Evolutionary conservation across 2,113 vertebrate species (phyloP).

Genomic region (Colossoma macropomum): DNA sequence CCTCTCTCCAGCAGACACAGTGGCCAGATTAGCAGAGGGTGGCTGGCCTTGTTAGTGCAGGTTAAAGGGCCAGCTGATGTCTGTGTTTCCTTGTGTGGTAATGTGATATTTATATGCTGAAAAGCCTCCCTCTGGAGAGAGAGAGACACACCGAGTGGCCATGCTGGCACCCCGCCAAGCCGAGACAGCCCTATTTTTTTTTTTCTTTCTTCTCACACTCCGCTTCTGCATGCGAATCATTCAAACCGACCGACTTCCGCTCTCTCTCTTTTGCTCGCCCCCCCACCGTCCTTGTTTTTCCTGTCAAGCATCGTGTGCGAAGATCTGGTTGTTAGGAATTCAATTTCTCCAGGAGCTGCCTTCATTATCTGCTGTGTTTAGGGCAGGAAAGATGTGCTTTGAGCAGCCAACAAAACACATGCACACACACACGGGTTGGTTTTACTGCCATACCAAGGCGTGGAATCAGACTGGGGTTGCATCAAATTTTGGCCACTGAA

Average conservation of each 20-base stretch:
- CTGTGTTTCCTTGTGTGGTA: slow-evolving; percentile 80
- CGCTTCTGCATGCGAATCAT: slow-evolving; percentile 8
- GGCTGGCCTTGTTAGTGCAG: slow-evolving; percentile 72
- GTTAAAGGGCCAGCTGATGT: slow-evolving; percentile 72
- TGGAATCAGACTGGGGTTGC: neutral
- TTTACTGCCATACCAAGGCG: neutral
- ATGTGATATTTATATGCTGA: slow-evolving; percentile 83
- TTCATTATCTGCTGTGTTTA: slow-evolving; percentile 56
- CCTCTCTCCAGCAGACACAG: slow-evolving; percentile 31
- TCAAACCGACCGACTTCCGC: slow-evolving; percentile 14
- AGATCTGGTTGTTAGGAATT: slow-evolving; percentile 58
- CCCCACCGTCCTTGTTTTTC: slow-evolving; percentile 63
- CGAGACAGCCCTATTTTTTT: slow-evolving; percentile 59
- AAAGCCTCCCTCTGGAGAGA: slow-evolving; percentile 72
- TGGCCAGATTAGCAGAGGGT: slow-evolving; percentile 67
- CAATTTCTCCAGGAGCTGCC: slow-evolving; percentile 58
- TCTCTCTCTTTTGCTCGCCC: slow-evolving; percentile 15
- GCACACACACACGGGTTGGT: neutral
- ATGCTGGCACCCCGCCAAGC: slow-evolving; percentile 74
- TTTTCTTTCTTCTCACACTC: slow-evolving; percentile 51
- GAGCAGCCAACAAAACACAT: slow-evolving; percentile 51
- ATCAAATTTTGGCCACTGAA: too few relatives aligned
- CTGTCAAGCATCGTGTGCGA: slow-evolving; percentile 61
- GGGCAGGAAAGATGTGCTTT: slow-evolving; percentile 31
- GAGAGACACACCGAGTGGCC: slow-evolving; percentile 60